These are phyloP conservation scores for Hemicrepidius hirtus DNA, from an alignment of 2,888 invertebrate genomes.

Conservation along the genomic window DNA sequence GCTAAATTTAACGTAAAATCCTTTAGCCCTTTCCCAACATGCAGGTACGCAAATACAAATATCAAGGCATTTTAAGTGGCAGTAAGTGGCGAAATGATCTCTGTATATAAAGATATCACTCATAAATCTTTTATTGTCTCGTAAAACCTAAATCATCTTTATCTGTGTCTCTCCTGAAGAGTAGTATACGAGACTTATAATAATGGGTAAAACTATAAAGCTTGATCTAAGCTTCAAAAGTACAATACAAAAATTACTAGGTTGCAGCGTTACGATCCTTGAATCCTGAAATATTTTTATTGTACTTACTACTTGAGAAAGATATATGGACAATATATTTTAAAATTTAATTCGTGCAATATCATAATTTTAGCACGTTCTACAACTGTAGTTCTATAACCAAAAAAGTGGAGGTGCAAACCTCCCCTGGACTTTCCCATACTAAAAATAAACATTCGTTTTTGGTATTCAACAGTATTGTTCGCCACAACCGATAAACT, in stretches of 20 bases:
- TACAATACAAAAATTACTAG: conserved; percentile 23
- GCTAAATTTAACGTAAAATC: conserved; percentile 23
- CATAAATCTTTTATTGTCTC: conserved; percentile 42
- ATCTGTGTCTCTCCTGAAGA: conserved; percentile 34
- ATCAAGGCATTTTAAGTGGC: background rate
- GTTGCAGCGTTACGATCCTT: background rate
- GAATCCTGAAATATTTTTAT: conserved; percentile 10
- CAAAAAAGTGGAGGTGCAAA: too few relatives aligned
- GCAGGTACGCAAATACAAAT: background rate
- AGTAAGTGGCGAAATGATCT: conserved; percentile 17
- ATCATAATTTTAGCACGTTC: too few relatives aligned
- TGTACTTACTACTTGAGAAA: too few relatives aligned
- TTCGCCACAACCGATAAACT: too few relatives aligned
- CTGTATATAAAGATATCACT: conserved; percentile 15
- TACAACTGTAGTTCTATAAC: too few relatives aligned
- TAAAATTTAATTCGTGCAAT: too few relatives aligned
- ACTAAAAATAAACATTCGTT: too few relatives aligned
- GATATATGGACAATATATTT: conserved; percentile 1
- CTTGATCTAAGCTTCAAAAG: conserved; percentile 16
- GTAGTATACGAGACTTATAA: conserved; percentile 22
- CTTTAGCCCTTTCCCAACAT: background rate
- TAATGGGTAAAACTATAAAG: conserved; percentile 25
- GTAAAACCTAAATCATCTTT: conserved; percentile 39
- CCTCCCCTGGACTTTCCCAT: too few relatives aligned
- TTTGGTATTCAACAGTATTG: too few relatives aligned